Percentiles rank a stretch among this genome's conserved stretches.
Evolutionary conservation across 2,888 invertebrate genomes (phyloP).

Genomic region (Orthosia cruda): DNA sequence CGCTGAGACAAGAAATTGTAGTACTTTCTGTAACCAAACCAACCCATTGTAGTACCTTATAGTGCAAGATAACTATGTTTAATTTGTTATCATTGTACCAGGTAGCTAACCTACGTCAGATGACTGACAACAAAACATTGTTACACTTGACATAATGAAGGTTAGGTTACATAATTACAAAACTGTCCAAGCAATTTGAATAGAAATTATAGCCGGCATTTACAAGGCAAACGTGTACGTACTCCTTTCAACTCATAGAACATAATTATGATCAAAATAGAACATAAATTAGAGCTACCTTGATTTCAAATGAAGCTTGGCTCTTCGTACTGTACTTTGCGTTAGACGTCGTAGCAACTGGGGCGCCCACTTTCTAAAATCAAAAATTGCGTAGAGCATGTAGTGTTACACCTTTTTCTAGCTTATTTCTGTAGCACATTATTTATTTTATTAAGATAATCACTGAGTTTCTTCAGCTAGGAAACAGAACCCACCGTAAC

Average conservation of each 20-base stretch:
- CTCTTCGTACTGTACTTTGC: conserved; percentile 92
- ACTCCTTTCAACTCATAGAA: neutral
- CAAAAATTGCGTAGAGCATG: conserved; percentile 28
- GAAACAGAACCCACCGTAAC: conserved; percentile 79
- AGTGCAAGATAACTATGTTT: neutral
- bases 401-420: neutral
- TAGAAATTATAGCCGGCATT: conserved; percentile 26
- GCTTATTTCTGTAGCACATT: conserved; percentile 11
- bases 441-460: conserved; percentile 14
- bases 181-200: conserved; percentile 39
- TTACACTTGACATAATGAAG: conserved; percentile 86
- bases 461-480: conserved; percentile 32
- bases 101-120: conserved; percentile 38
- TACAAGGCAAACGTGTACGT: neutral
- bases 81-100: conserved; percentile 25
- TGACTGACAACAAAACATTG: conserved; percentile 66
- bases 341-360: conserved; percentile 82
- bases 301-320: conserved; percentile 93
- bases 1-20: neutral
- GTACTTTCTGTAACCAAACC: neutral
- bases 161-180: conserved; percentile 89
- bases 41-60: neutral
- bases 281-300: conserved; percentile 79
- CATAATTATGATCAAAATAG: conserved; percentile 11
- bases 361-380: conserved; percentile 86